Conservation (phyloP, 2,797 vertebrate genomes). For the Phoebastria nigripes region DNA sequence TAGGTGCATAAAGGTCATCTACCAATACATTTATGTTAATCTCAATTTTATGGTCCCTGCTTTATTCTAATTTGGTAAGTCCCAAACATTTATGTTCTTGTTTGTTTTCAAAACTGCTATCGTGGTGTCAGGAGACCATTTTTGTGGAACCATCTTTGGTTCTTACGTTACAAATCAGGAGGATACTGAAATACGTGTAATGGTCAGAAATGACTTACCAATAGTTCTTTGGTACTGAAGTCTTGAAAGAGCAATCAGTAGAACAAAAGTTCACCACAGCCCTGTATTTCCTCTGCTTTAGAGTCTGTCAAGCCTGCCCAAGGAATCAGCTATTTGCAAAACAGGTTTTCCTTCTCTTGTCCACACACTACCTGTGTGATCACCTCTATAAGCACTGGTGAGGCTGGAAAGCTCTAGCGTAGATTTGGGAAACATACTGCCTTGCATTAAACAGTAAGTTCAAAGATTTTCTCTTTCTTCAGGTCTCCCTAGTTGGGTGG, state of each 20-base stretch:
- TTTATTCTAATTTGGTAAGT: slow-evolving; percentile 59
- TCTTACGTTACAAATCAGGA: not conserved
- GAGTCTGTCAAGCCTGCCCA: not conserved
- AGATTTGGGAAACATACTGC: not conserved
- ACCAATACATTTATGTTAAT: not conserved
- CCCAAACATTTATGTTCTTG: slow-evolving; percentile 61
- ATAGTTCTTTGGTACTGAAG: not conserved
- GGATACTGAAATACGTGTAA: not conserved
- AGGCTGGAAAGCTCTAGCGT: not conserved
- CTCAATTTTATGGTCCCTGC: not conserved
- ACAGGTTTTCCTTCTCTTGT: not conserved
- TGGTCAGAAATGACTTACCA: not conserved
- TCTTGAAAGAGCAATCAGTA: not conserved
- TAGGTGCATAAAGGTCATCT: not conserved
- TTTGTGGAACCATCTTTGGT: not conserved
- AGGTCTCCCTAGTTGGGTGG: not conserved
- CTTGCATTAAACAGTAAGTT: not conserved
- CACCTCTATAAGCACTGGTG: not conserved
- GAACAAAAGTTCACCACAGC: not conserved
- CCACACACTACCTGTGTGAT: not conserved
- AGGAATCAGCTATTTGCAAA: not conserved
- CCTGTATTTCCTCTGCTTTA: not conserved
- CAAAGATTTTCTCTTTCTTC: not conserved
- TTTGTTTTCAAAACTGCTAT: slow-evolving; percentile 30
- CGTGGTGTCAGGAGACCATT: not conserved